Evolutionary conservation across 2,113 vertebrate species (phyloP), one percentile per base, ranked within the genome.

Genomic region (Varanus komodoensis): DNA sequence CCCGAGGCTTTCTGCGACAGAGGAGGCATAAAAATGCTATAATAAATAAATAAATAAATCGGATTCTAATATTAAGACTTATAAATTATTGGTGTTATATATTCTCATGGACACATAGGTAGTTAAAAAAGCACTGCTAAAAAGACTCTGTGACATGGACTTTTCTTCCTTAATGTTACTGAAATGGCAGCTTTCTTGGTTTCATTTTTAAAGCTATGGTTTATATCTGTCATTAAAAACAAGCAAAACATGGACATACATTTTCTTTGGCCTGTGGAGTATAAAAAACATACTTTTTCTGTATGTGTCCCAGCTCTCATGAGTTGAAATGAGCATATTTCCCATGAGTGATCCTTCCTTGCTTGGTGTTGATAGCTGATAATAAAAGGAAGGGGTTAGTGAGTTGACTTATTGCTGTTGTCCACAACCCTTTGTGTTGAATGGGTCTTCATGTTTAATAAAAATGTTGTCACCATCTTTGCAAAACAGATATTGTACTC

Each of bases 391-490:
- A 93, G 86, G 32, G 25, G 32, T 82, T 83, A 82, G 89, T 23
- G 1, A 54, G 80, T 93, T 92, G 92, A 95, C 73, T 89, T 87
- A 91, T 86, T 8, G 8, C 79, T 88, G 88, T 86, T 67, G 86
- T 3, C 44, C 89, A 61, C 0, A 77, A 94, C 86, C 78, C 29
- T 87, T 84, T 91, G 88, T 61, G 86, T 83, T 90, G 89, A 90
- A 78, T 25, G 77, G 87, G 54, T 29, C 82, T 69, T 87, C 78
- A 0, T 17, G 92, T 88, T 95, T 92, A 93, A 90, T 87, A 87
- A 92, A 93, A 87, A 71, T 92, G 89, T 94, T 96, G 93, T 92
- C 92, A 90, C 89, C 86, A 87, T 83, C 92, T 93, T 93, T 93
- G 88, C 95, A 94, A 92, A 77, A 89, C 86, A 92, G 89, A 94